Evolutionary conservation across 2,113 vertebrate genomes (phyloP).

Genomic region (Odobenus rosmarus): DNA sequence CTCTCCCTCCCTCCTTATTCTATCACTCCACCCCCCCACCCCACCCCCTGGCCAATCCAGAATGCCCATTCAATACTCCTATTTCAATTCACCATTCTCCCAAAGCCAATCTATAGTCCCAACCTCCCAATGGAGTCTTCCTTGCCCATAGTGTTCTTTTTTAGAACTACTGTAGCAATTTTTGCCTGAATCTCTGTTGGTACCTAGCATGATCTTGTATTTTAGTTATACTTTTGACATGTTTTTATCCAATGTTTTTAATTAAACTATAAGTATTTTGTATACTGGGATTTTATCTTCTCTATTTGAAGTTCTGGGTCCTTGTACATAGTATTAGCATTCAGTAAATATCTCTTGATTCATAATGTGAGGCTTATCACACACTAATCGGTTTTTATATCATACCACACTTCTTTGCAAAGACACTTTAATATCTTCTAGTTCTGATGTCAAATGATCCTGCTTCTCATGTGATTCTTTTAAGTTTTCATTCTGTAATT

Average conservation of each 20-base stretch:
- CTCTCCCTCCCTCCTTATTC: not conserved
- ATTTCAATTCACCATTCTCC: conserved; percentile 19
- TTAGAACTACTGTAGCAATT: conserved; percentile 10
- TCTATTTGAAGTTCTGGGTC: conserved; percentile 43
- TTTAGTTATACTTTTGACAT: conserved; percentile 9
- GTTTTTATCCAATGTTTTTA: conserved; percentile 24
- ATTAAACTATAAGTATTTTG: conserved; percentile 54
- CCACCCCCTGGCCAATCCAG: not conserved
- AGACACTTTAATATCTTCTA: conserved; percentile 85
- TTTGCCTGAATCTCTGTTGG: conserved; percentile 35
- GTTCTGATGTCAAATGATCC: conserved; percentile 86
- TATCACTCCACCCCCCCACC: not conserved
- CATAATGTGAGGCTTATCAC: not conserved
- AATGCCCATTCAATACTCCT: not conserved
- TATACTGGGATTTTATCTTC: not conserved
- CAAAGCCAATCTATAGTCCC: not conserved
- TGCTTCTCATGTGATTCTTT: conserved; percentile 85
- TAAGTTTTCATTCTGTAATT: conserved; percentile 86
- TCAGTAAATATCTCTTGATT: conserved; percentile 54
- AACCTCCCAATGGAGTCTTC: not conserved
- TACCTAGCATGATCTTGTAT: not conserved
- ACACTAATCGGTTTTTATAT: conserved; percentile 51
- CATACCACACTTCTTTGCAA: conserved; percentile 88
- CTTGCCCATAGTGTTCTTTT: not conserved
- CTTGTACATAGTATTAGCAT: conserved; percentile 26